Evolutionary conservation across 2,113 vertebrate genomes (phyloP).

Genomic region (Pelecanoides urinatrix): DNA sequence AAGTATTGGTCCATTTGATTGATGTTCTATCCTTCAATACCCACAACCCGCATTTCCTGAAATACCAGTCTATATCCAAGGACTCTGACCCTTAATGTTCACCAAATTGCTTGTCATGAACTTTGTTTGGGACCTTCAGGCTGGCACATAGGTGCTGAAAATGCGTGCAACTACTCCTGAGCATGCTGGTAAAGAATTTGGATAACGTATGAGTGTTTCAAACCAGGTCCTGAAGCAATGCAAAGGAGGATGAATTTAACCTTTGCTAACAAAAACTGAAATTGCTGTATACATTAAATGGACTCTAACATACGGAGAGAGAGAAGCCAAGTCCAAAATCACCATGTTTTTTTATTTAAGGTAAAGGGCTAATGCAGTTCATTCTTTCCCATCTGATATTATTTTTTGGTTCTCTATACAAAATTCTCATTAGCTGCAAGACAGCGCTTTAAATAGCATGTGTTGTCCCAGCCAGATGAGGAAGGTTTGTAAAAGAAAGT

Average conservation of each 20-base stretch:
- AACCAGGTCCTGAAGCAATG: neutral
- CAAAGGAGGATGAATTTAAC: neutral
- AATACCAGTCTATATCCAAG: neutral
- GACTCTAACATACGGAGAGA: neutral
- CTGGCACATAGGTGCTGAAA: neutral
- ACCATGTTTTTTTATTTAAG: neutral
- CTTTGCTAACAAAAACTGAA: neutral
- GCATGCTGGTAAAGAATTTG: neutral
- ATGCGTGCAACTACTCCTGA: neutral
- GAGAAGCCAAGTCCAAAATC: neutral
- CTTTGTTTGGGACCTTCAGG: neutral
- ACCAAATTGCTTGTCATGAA: neutral
- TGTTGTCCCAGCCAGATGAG: neutral
- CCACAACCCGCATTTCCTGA: neutral
- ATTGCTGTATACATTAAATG: neutral
- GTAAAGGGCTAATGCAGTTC: neutral
- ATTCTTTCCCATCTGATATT: neutral
- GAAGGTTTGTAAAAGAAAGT: slow-evolving; percentile 6
- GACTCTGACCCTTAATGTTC: neutral
- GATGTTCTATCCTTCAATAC: neutral
- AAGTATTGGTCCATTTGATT: neutral
- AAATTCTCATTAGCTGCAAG: neutral
- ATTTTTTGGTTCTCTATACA: neutral
- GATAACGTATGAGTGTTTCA: neutral
- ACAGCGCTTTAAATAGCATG: neutral